Conservation (phyloP, 2,797 vertebrate genomes). For the Malurus splendens region DNA sequence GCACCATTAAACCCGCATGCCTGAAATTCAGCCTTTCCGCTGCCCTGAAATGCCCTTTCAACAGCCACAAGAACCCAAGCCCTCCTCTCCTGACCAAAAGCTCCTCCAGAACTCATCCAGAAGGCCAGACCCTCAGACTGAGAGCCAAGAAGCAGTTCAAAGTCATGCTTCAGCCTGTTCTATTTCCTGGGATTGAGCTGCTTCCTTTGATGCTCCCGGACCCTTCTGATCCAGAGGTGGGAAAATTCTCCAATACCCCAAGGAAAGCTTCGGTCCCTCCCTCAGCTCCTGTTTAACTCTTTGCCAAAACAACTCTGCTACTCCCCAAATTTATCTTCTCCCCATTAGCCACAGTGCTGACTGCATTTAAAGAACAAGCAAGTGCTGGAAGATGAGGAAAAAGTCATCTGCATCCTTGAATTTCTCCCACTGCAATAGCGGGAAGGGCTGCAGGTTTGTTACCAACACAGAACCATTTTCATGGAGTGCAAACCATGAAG, state of each 20-base stretch:
- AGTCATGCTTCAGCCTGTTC: neutral
- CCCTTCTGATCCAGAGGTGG: slow-evolving; percentile 10
- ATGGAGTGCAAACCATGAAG: rapidly evolving
- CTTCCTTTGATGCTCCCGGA: slow-evolving; percentile 8
- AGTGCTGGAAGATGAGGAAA: neutral
- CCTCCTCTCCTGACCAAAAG: slow-evolving; percentile 5
- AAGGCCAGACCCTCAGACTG: neutral
- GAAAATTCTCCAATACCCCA: neutral
- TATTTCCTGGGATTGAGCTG: neutral
- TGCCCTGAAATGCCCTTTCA: neutral
- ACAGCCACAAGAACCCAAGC: neutral
- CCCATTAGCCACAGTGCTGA: neutral
- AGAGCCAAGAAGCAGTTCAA: slow-evolving; percentile 5
- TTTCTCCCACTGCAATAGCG: neutral
- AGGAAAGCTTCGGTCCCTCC: neutral
- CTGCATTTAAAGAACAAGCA: neutral
- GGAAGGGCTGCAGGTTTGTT: neutral
- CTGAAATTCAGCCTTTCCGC: neutral
- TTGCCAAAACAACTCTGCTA: neutral
- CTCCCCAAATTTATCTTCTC: neutral
- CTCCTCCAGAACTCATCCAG: neutral
- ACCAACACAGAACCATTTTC: neutral
- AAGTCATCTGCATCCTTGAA: neutral
- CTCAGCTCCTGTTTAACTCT: neutral
- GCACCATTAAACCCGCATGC: neutral